Conservation (phyloP, 1,140 invertebrate species). For the Solenopsis invicta region DNA sequence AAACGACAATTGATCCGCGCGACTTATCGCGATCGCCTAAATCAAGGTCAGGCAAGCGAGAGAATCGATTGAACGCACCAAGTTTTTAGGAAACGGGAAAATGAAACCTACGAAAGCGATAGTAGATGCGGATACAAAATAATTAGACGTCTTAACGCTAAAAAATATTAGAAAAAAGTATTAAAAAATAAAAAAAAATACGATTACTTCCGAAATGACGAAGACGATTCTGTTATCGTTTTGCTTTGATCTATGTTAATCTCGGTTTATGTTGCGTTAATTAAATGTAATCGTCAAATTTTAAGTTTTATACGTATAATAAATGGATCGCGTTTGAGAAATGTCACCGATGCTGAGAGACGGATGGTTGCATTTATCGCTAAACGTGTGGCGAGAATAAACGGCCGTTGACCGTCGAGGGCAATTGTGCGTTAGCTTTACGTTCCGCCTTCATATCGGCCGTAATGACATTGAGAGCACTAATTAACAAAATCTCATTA, state of each 20-base stretch:
- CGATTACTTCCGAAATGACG: too few species aligned
- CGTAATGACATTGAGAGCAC: background rate
- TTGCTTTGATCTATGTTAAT: background rate
- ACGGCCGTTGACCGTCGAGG: background rate
- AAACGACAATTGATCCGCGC: conserved; percentile 22
- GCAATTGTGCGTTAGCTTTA: conserved; percentile 1
- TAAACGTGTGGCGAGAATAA: background rate
- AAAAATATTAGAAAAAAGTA: background rate
- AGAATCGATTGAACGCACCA: background rate
- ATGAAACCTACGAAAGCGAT: background rate
- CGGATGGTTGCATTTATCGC: background rate
- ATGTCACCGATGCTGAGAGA: background rate
- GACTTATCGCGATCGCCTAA: conserved; percentile 8
- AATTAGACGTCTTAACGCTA: background rate
- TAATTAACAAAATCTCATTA: conserved; percentile 59
- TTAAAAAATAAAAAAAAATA: background rate
- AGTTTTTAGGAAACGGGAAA: background rate
- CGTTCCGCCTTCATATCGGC: background rate
- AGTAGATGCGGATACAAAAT: background rate
- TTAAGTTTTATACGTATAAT: background rate
- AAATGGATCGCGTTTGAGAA: background rate
- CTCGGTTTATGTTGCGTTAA: background rate
- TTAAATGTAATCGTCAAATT: background rate
- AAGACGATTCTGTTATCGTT: background rate
- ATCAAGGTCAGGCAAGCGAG: background rate